Evolutionary conservation across 2,888 invertebrate species (phyloP), one percentile per base, ranked within the genome.

Genomic region (Diplolepis rosae): DNA sequence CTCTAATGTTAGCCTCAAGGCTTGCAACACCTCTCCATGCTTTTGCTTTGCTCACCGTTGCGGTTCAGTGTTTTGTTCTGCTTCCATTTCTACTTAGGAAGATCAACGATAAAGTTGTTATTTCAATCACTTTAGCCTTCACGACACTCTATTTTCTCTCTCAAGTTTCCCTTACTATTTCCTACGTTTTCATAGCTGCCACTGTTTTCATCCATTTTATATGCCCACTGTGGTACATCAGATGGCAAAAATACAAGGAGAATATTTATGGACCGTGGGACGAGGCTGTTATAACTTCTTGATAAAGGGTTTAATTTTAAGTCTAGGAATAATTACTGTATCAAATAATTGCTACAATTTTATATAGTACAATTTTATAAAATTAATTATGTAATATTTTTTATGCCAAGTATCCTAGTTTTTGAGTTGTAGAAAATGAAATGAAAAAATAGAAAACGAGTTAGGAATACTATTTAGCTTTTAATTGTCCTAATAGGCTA

Each of bases 211-310:
- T 96, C 42, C 94, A 93, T 84, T 84, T 94, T 9, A 89, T 94
- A 65, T 96, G 95, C 84, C 96, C 96, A 0, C 85, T 92, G 2
- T 91, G 93, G 86, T 97, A 95, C 89, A 92, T 95, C 0, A 90
- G 89, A 67, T 94, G 94, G 90, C 95, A 96, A 84, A 92, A 90
- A 42, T 93, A 94, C 85, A 97, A 96, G 85, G 94, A 95, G 83
- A 98, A 98, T 88, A 98, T 98, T 75, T 95, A 98, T 89, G 98
- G 98, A 0, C 98, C 98, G 0, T 99, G 98, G 98, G 98, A 98
- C 88, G 98, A 99, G 87, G 98, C 98, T 11, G 90, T 95, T 4
- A 85, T 88, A 54, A 75, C 78, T 69, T 78, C 80, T 13, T 80
- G 61, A 61, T 24, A 39, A 39, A 39, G 24, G n/a, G 39, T 24